Evolutionary conservation across 2,888 invertebrate species (phyloP), one percentile per base, ranked within the genome.

Genomic region (Gasteruption jaculator): DNA sequence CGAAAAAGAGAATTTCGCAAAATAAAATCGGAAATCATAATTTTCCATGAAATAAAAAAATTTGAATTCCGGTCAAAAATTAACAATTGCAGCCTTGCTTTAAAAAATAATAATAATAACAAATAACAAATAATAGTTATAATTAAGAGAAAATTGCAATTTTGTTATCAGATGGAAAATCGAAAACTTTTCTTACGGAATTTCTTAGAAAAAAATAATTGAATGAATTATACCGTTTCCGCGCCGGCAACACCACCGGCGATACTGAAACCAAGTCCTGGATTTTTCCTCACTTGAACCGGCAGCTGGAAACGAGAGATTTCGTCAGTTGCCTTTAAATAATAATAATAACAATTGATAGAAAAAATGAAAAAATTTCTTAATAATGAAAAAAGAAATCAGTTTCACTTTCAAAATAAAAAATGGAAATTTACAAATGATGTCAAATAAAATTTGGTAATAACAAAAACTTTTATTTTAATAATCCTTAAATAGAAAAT

Each of bases 201-300:
- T 11, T 29, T 37, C 16, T 11, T 19, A 14, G 31, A 4, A 37
- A 8, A 15, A 29, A 24, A 30, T 33, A 45, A 37, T 31, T n/a
- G 36, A 29, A 25, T 27, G 15, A 52, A 56, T 57, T 54, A 63
- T n/a, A n/a, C 63, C 21, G 68, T 65, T 55, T 67, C 66, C 31
- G 65, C 65, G 24, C 66, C 67, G 11, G 60, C 60, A 22, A 66
- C 57, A 6, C 68, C 76, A 25, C 76, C 76, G 15, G 74, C 73
- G 48, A 78, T 75, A 46, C 74, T 76, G 56, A 79, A 78, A 39
- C 78, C 78, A 26, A 78, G 67, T 14, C 75, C 75, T 40, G 76
- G 76, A 60, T 74, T 74, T 61, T 77, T 78, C 45, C 60, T 65
- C 45, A 77, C 70, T 52, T 72, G 71, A 44, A 76, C 73, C 26